A percentile compares a stretch with the other conserved stretches of the same genome.
phyloP scores from a whole-genome alignment of 1,140 invertebrate genomes.

The Drosophila neocordata region DNA sequence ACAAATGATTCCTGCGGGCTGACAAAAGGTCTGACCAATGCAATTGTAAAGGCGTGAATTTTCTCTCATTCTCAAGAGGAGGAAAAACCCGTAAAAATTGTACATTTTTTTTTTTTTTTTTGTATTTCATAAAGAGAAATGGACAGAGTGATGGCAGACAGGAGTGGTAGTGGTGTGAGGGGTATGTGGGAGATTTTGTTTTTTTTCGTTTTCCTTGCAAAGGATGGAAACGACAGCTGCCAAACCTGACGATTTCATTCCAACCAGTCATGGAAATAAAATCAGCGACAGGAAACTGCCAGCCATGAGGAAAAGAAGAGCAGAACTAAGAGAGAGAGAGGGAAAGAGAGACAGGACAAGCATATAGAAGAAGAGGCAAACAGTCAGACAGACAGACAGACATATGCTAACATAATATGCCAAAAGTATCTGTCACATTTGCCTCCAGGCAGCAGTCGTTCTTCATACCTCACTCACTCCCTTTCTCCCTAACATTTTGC shows the following conservation, averaged over 20 bases:
- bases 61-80: too few species aligned
- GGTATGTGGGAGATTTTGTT: neutral
- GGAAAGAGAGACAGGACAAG: slow-evolving; percentile 17
- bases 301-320: slow-evolving; percentile 14
- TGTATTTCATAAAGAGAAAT: too few species aligned
- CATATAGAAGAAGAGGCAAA: slow-evolving; percentile 15
- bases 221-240: slow-evolving; percentile 45
- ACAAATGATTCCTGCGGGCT: too few species aligned
- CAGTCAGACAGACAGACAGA: neutral
- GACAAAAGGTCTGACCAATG: too few species aligned
- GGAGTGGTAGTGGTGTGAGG: too few species aligned
- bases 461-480: neutral
- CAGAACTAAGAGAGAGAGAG: slow-evolving; percentile 1
- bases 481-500: neutral
- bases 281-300: slow-evolving; percentile 60
- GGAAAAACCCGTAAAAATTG: too few species aligned
- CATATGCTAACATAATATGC: slow-evolving; percentile 21
- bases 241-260: slow-evolving; percentile 30
- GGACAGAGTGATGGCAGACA: too few species aligned
- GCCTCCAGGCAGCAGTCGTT: neutral
- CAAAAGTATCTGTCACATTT: slow-evolving; percentile 22
- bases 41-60: too few species aligned
- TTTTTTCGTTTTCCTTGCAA: slow-evolving; percentile 6
- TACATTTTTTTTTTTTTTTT: too few species aligned
- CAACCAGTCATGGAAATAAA: slow-evolving; percentile 50